A percentile compares a stretch with the other conserved stretches of the same genome.
These are phyloP conservation scores for Hirundichthys speculiger DNA, from an alignment of 2,113 vertebrate genomes.

Conservation along the genomic window DNA sequence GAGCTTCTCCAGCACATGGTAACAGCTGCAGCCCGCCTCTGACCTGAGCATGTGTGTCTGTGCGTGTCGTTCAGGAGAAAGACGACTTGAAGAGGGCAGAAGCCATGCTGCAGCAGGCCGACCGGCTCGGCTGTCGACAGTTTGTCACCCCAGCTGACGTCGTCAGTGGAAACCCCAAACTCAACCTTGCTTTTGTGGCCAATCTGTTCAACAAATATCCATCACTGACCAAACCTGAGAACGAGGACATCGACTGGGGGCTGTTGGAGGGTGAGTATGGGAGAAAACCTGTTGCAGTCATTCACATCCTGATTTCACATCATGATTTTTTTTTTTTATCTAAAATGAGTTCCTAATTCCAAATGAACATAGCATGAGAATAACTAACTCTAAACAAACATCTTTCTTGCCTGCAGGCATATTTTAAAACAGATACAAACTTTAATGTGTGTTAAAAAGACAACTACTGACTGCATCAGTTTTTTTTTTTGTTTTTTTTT, in stretches of 20 bases:
- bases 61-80: constrained; percentile 83
- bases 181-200: constrained; percentile 95
- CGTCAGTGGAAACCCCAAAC: constrained; percentile 93
- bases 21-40: constrained; percentile 37
- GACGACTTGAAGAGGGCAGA: constrained; percentile 92
- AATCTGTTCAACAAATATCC: constrained; percentile 98
- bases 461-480: too few species aligned
- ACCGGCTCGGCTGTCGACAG: constrained; percentile 91
- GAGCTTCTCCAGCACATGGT: constrained; percentile 11
- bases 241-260: constrained; percentile 95
- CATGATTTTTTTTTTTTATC: too few species aligned
- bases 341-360: neutral
- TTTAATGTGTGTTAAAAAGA: too few species aligned
- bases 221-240: constrained; percentile 94
- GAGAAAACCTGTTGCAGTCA: neutral
- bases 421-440: too few species aligned
- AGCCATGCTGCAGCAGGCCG: constrained; percentile 92
- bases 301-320: neutral
- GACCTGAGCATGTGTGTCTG: constrained; percentile 6
- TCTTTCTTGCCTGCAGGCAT: too few species aligned
- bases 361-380: neutral
- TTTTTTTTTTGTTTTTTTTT: too few species aligned
- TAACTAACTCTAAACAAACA: too few species aligned
- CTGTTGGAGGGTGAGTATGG: constrained; percentile 80
- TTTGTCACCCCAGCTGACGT: constrained; percentile 94